These are phyloP conservation scores for Loris lydekkerianus DNA, from an alignment of 2,797 vertebrate species.

Conservation along the genomic window DNA sequence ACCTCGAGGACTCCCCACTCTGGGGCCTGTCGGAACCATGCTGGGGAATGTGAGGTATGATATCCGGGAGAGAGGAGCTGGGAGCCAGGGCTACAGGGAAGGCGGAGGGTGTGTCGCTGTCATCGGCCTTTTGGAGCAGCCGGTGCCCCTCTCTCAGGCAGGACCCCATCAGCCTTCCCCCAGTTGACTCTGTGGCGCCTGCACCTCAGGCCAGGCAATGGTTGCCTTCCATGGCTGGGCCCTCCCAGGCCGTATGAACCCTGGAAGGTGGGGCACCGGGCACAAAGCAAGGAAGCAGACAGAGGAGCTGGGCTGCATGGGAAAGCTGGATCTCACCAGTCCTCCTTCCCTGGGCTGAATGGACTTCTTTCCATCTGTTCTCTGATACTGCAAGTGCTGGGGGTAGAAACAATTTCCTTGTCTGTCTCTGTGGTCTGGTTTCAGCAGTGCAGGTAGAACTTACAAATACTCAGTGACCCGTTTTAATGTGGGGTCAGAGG, in stretches of 20 bases:
- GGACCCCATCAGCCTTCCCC: background rate
- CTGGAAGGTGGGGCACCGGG: background rate
- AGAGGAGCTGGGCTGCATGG: background rate
- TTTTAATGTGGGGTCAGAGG: background rate
- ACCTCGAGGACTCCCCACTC: background rate
- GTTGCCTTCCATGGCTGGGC: rapidly evolving
- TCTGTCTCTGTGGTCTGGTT: background rate
- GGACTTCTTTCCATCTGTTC: background rate
- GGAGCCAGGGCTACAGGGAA: background rate
- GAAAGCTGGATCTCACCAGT: background rate
- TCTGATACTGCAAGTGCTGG: background rate
- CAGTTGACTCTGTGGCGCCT: rapidly evolving
- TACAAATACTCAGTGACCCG: background rate
- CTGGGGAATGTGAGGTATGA: constrained; percentile 26
- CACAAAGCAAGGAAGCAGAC: background rate
- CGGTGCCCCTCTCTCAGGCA: background rate
- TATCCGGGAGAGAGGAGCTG: background rate
- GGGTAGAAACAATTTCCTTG: background rate
- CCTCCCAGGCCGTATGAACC: background rate
- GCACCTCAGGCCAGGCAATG: rapidly evolving
- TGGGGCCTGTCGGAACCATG: background rate
- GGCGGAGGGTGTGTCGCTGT: background rate
- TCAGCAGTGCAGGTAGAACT: background rate
- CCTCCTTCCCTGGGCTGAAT: background rate
- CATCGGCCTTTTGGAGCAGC: background rate